A percentile compares a stretch with the other conserved stretches of the same genome.
Conservation (phyloP, 2,113 vertebrate species). For the Anhinga rufa region DNA sequence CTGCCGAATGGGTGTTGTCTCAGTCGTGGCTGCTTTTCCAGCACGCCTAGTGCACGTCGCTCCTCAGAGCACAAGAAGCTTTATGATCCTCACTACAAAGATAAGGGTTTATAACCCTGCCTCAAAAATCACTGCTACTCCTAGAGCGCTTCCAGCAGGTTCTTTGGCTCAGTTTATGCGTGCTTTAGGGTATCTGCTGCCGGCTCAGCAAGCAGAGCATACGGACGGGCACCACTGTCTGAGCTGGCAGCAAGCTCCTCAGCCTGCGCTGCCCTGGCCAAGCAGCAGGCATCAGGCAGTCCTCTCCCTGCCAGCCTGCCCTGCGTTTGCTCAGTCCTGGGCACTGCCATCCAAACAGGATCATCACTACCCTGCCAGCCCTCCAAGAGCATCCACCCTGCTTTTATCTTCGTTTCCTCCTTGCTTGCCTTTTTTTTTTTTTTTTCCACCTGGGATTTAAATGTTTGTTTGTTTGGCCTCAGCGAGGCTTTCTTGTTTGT, state of each 20-base stretch:
- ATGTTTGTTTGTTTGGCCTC: neutral
- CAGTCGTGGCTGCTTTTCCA: neutral
- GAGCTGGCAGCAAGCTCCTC: neutral
- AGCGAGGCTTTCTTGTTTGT: neutral
- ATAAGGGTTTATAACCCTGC: neutral
- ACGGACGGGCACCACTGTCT: neutral
- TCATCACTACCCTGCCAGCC: neutral
- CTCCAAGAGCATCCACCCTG: neutral
- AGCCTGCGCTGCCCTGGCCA: neutral
- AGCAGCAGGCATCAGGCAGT: neutral
- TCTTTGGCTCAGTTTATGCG: neutral
- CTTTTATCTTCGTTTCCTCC: conserved; percentile 9
- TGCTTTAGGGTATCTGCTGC: neutral
- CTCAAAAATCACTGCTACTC: neutral
- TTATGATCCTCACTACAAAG: neutral
- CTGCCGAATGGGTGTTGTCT: neutral
- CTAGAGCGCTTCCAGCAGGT: neutral
- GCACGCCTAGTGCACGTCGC: accelerated
- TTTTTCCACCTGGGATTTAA: neutral
- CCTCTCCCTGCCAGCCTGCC: neutral
- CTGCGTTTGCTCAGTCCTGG: neutral
- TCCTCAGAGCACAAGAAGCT: neutral
- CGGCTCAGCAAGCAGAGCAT: neutral
- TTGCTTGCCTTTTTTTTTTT: neutral
- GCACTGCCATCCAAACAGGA: neutral